phyloP scores from a whole-genome alignment of 2,888 invertebrate genomes.

The Hartigia nigra region DNA sequence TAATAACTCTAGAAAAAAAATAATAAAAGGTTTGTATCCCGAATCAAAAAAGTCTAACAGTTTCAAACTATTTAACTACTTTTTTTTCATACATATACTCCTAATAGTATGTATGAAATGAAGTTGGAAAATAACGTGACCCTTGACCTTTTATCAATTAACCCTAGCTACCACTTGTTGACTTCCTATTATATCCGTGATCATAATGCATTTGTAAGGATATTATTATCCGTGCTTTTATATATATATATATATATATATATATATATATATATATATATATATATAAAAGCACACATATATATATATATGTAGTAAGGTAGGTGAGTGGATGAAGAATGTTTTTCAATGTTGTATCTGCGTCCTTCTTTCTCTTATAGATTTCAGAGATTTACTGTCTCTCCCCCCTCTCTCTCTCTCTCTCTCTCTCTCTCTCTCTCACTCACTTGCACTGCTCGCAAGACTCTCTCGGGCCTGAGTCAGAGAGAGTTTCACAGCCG shows the following conservation, averaged over 20 bases:
- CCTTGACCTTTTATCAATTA: background rate
- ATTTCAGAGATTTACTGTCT: constrained; percentile 1
- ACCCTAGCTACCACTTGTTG: background rate
- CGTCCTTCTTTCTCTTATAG: constrained; percentile 12
- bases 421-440: constrained; percentile 6
- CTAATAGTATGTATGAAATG: background rate
- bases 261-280: background rate
- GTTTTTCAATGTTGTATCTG: background rate
- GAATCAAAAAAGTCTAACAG: background rate
- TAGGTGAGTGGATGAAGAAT: background rate
- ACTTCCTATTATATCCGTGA: background rate
- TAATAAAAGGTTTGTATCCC: too few species aligned
- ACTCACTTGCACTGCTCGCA: constrained; percentile 16
- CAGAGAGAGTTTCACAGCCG: background rate
- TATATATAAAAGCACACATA: too few species aligned
- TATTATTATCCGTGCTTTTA: background rate
- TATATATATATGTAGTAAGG: background rate
- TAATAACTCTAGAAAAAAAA: too few species aligned
- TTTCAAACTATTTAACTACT: background rate
- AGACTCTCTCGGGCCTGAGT: constrained; percentile 18
- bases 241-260: background rate
- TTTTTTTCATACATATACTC: background rate
- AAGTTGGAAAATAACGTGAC: background rate
- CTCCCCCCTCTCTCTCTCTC: constrained; percentile 13
- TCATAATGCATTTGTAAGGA: background rate